Percentiles rank a stretch among this genome's conserved stretches.
phyloP scores from a whole-genome alignment of 2,113 vertebrate genomes.

The Cryptomyrus ogoouensis region DNA sequence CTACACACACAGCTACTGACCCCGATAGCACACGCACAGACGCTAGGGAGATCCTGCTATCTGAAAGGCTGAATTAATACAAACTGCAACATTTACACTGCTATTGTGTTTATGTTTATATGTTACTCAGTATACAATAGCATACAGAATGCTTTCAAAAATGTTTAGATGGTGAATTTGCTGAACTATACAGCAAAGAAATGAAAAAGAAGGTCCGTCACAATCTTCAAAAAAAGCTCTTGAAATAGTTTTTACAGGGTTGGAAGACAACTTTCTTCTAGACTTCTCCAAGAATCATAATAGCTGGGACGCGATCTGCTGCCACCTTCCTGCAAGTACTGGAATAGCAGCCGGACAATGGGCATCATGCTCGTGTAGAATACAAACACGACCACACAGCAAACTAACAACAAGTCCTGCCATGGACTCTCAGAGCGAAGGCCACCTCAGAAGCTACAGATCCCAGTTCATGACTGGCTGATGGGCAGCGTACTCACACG shows the following conservation, averaged over 20 bases:
- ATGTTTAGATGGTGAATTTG: neutral
- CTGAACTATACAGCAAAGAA: neutral
- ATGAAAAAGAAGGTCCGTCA: neutral
- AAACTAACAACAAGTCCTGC: neutral
- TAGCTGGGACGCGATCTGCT: neutral
- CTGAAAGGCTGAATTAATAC: neutral
- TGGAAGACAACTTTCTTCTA: neutral
- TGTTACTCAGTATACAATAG: neutral
- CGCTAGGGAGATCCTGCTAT: neutral
- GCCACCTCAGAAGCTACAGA: neutral
- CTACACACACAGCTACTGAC: slow-evolving; percentile 22
- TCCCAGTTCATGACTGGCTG: neutral
- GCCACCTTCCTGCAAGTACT: neutral
- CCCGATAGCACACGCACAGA: slow-evolving; percentile 1
- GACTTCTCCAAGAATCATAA: neutral
- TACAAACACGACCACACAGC: neutral
- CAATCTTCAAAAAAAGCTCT: neutral
- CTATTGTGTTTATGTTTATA: neutral
- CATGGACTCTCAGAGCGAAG: neutral
- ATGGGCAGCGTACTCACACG: slow-evolving; percentile 64
- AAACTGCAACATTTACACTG: neutral
- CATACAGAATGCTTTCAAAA: neutral
- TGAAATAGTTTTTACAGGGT: neutral
- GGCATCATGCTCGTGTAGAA: neutral
- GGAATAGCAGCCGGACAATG: neutral